Evolutionary conservation across 1,140 invertebrate species (phyloP).

Genomic region (Bombus sibiricus): DNA sequence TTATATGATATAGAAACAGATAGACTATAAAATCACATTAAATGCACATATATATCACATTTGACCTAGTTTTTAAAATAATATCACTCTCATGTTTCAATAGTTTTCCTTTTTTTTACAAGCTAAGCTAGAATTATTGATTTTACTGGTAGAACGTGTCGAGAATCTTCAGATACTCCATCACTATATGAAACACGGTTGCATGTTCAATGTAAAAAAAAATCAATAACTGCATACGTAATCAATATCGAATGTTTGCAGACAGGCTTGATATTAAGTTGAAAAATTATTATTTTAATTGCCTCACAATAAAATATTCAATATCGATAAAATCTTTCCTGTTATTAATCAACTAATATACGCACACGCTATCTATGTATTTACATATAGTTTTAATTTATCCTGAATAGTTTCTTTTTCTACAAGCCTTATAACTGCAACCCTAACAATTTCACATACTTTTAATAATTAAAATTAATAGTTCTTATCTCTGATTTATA

Average conservation of each 20-base stretch:
- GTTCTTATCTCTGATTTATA: neutral
- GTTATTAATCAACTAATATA: neutral
- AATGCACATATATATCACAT: neutral
- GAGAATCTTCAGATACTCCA: neutral
- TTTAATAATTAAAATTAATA: neutral
- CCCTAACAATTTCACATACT: neutral
- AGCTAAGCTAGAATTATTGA: slow-evolving; percentile 1
- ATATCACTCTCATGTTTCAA: neutral
- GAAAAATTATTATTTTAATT: neutral
- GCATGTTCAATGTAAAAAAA: neutral
- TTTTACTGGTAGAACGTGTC: neutral
- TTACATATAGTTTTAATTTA: neutral
- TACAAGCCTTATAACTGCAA: neutral
- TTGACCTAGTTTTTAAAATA: neutral
- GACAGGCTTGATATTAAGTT: neutral
- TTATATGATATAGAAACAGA: too few species aligned
- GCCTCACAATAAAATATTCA: neutral
- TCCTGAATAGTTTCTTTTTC: too few species aligned
- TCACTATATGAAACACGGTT: neutral
- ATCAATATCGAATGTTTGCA: neutral
- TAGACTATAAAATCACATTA: neutral
- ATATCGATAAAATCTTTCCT: neutral
- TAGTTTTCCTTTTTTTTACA: neutral
- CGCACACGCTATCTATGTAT: too few species aligned
- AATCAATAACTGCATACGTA: neutral